Evolutionary conservation across 1,140 invertebrate species (phyloP), one percentile per base, ranked within the genome.

Genomic region (Meloidogyne chitwoodi): DNA sequence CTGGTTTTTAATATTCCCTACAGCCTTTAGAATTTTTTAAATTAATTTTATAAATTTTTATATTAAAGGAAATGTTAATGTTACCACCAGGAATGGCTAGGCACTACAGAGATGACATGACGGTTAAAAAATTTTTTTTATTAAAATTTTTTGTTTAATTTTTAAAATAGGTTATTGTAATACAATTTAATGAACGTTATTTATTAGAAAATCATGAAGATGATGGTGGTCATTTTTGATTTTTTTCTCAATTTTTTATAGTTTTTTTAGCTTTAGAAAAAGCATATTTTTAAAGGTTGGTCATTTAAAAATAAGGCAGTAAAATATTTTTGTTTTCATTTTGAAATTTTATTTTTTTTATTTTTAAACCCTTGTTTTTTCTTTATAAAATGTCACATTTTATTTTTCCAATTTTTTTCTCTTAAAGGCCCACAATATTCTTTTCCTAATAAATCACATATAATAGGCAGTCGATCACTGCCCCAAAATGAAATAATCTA

Each of bases 91-190:
- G 83, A 10, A 81, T 81, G 24, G 83, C 83, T 16, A 71, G 83
- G 44, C 78, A 80, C 61, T 83, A 79, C 44, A 75, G 84, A 19
- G 84, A 87, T 72, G 85, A 86, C 68, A 87, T 86, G 26, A 84
- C 84, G 14, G 81, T 86, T 14, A 41, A 41, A 41, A 34, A 14
- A 41, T 41, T 41, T 41, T 38, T 38, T 48, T 56, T n/a, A n/a
- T n/a, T 19, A 48, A 56, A 56, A 22, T 5, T n/a, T 56, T n/a
- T 56, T 56, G n/a, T 22, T n/a, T 2, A n/a, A 6, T 38, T 38
- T 0, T 38, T n/a, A 6, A n/a, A 56, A 16, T n/a, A 56, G 48
- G 48, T 29, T 29, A 14, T 65, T 65, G 26, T 77, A 29, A 70
- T 86, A 12, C 81, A 83, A 44, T 87, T 86, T 64, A 84, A 87